phyloP scores from a whole-genome alignment of 2,888 invertebrate species.

The Limnephilus lunatus region DNA sequence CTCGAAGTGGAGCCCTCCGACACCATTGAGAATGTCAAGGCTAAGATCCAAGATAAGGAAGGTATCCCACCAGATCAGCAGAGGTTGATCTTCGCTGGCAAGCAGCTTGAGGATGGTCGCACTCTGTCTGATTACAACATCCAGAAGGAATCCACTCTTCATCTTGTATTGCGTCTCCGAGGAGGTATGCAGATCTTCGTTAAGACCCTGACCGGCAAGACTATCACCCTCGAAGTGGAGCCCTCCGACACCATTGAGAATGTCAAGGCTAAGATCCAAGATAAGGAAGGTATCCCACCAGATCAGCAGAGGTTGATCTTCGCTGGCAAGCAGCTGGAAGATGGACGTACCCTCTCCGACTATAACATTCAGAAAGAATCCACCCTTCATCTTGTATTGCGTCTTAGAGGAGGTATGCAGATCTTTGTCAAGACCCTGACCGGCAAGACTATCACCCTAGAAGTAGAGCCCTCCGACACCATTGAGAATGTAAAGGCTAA shows the following conservation, averaged over 20 bases:
- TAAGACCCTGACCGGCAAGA: constrained; percentile 79
- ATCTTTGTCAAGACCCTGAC: no score
- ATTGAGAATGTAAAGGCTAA: no score
- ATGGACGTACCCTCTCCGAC: constrained; percentile 81
- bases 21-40: constrained; percentile 80
- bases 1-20: constrained; percentile 79
- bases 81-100: constrained; percentile 81
- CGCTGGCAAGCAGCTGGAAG: constrained; percentile 82
- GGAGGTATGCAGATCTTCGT: constrained; percentile 82
- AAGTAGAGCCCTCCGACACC: no score
- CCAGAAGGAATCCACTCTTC: constrained; percentile 80
- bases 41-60: constrained; percentile 77
- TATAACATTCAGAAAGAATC: constrained; percentile 82
- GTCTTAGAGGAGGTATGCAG: no score
- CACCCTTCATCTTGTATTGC: constrained; percentile 76
- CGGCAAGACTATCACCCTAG: no score
- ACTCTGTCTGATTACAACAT: constrained; percentile 82
- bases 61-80: constrained; percentile 79
- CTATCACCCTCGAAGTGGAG: constrained; percentile 78
- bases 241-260: constrained; percentile 80
- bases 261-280: constrained; percentile 79
- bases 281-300: constrained; percentile 77
- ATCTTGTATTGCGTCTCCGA: constrained; percentile 78
- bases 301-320: constrained; percentile 81
- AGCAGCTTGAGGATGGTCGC: constrained; percentile 83